Evolutionary conservation across 2,113 vertebrate species (phyloP), one percentile per base, ranked within the genome.

Genomic region (Peromyscus californicus): DNA sequence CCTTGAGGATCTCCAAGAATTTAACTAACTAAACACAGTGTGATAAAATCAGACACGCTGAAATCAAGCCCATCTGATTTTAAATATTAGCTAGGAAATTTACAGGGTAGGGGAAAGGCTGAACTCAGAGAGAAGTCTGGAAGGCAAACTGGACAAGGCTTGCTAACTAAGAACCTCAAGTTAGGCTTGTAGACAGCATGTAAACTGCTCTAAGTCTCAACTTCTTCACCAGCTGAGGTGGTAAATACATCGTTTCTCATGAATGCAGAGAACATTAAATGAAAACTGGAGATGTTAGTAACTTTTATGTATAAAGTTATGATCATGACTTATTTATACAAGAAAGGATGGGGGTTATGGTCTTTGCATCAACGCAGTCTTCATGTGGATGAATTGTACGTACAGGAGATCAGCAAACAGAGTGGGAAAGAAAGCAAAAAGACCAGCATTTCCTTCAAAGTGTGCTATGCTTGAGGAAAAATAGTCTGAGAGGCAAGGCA

Each of bases 11-110:
- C 74, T 92, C 31, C 87, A 51, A 93, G 76, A 97, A 87, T 33
- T 82, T 84, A 70, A 54, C 69, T 76, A 89, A 92, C 79, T 78
- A 75, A 93, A 90, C 42, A 57, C 1, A 22, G 12, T 51, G 7
- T 91, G 89, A 96, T 95, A 96, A 96, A 89, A 97, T 92, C 61
- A 83, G 39, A 83, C 45, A 86, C 36, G 94, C 90, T 83, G 65
- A 67, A 95, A 13, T 90, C 51, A 83, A 95, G 70, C 93, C 91
- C 95, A 93, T 78, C 65, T 91, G 72, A 57, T 63, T 92, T 96
- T 93, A 86, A 95, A 89, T 96, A 96, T 51, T 96, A 45, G 21
- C 61, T 87, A 6, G 70, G 45, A 21, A 72, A 13, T 83, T 96
- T 63, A 79, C 7, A 42, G 36, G 26, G 36, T 51, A 48, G 88